Percentiles rank a stretch among this genome's conserved stretches.
These are phyloP conservation scores for Sclerurus mexicanus DNA, from an alignment of 2,113 vertebrate species.

Conservation along the genomic window DNA sequence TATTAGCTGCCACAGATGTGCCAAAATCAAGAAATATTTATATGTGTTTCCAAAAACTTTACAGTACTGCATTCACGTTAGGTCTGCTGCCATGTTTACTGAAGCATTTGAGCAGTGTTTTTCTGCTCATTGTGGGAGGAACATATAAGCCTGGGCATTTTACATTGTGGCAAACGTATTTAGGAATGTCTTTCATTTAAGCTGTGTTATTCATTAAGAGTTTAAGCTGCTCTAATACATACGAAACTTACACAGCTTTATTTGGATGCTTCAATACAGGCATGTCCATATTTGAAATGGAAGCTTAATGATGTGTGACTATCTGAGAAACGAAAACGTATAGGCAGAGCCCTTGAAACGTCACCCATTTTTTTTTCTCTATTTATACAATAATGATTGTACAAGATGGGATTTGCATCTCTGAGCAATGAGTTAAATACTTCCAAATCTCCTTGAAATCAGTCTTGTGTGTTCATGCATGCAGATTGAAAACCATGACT, in stretches of 20 bases:
- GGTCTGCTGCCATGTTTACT: not conserved
- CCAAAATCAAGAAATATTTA: not conserved
- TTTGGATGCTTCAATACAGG: not conserved
- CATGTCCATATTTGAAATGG: not conserved
- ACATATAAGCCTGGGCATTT: not conserved
- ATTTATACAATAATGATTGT: not conserved
- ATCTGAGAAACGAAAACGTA: not conserved
- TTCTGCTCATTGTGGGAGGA: not conserved
- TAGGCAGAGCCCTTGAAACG: not conserved
- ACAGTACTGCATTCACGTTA: not conserved
- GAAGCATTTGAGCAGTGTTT: not conserved
- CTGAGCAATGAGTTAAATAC: constrained; percentile 46
- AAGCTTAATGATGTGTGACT: constrained; percentile 17
- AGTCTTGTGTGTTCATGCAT: constrained; percentile 49
- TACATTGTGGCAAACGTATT: not conserved
- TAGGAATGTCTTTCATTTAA: not conserved
- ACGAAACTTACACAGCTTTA: not conserved
- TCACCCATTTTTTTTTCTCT: not conserved
- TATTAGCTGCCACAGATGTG: not conserved
- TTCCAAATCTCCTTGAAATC: constrained; percentile 67
- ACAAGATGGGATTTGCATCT: constrained; percentile 34
- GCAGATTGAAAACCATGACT: constrained; percentile 54
- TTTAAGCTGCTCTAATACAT: not conserved
- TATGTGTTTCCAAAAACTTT: not conserved
- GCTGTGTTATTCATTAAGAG: not conserved